Evolutionary conservation across 1,140 invertebrate species (phyloP), one percentile per base, ranked within the genome.

Genomic region (Archivesica marissinica): DNA sequence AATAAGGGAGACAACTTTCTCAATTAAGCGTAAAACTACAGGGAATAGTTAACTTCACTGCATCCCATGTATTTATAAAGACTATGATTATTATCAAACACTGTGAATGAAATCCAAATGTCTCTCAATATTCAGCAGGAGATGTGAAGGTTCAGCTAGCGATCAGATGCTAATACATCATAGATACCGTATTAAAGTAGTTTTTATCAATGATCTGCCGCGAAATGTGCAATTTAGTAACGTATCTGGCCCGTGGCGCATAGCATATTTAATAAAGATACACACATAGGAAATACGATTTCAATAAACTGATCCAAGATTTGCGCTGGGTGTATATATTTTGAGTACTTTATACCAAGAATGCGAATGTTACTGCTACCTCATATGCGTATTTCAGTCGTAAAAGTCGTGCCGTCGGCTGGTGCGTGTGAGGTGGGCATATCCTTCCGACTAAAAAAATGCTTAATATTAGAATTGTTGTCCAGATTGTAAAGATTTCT

Each of bases 131-230:
- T n/a, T n/a, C n/a, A n/a, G n/a, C n/a, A n/a, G n/a, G n/a, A n/a
- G n/a, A n/a, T n/a, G n/a, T n/a, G n/a, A n/a, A n/a, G n/a, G n/a
- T 23, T 56, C 52, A 9, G 28, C 28, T 72, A 52, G 20, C 23
- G 15, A 20, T 25, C 68, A 72, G 68, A 44, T 72, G 68, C 50
- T 50, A 13, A 50, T 72, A 17, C 15, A 72, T 47, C 44, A 72
- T 50, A 1, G 4, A 33, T 35, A 35, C 59, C 6, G 4, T 35
- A 13, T 35, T 52, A 28, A 28, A 64, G 30, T 33, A 17, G 13
- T 1, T 30, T 64, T 28, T 64, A 64, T 64, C 59, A 64, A 6
- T 35, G 11, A 64, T 64, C 59, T 17, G 7, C n/a, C 23, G 33
- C 20, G 20, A 59, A 64, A 64, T 1, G 30, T 64, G 59, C 59